These are phyloP conservation scores for Dasyurus viverrinus DNA, from an alignment of 2,113 vertebrate species.

Conservation along the genomic window DNA sequence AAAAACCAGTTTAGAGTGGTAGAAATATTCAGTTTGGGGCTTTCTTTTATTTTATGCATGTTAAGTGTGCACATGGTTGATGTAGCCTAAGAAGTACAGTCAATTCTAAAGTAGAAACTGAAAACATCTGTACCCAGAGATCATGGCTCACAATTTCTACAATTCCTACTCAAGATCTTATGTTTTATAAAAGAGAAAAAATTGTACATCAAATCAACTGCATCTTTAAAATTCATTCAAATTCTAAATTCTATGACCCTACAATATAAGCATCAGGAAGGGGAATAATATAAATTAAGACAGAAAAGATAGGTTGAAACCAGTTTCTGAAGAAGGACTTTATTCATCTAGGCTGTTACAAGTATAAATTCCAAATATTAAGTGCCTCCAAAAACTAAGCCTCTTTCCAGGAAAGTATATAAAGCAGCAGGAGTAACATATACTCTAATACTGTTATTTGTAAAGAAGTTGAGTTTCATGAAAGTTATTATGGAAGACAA, in stretches of 20 bases:
- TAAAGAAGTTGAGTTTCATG: no score
- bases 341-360: no score
- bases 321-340: no score
- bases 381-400: no score
- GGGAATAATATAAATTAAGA: no score
- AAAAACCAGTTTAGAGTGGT: not conserved
- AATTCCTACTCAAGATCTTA: not conserved
- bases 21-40: not conserved
- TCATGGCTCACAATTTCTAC: not conserved
- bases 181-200: not conserved
- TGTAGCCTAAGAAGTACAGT: not conserved
- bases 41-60: not conserved
- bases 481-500: not conserved
- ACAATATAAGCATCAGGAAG: not conserved
- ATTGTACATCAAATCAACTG: not conserved
- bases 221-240: not conserved
- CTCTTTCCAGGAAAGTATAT: no score
- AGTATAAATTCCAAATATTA: no score
- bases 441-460: no score
- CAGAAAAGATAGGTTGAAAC: no score
- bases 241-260: not conserved
- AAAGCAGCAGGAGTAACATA: no score
- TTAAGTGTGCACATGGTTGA: not conserved
- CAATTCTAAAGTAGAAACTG: not conserved
- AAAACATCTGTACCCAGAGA: not conserved